These are phyloP conservation scores for Octonoba sinensis DNA, from an alignment of 2,888 invertebrate genomes.

Conservation along the genomic window DNA sequence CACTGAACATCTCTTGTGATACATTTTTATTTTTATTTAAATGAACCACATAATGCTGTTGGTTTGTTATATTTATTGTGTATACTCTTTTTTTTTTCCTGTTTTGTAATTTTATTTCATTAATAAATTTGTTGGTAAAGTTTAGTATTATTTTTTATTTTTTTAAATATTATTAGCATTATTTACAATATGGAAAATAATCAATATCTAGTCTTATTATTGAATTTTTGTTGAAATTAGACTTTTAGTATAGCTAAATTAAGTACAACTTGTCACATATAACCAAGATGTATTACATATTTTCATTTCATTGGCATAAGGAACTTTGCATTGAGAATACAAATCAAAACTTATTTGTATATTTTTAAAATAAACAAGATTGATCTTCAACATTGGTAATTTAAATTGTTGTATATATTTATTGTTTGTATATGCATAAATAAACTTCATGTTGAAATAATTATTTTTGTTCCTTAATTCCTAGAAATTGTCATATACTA, in stretches of 20 bases:
- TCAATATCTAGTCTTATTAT: conserved; percentile 1
- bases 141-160: not conserved
- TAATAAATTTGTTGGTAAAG: not conserved
- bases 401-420: conserved; percentile 58
- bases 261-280: not conserved
- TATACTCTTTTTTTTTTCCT: too few species aligned
- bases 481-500: not conserved
- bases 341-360: conserved; percentile 16
- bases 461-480: conserved; percentile 10
- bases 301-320: not conserved
- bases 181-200: not conserved
- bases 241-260: not conserved
- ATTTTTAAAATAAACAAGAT: conserved; percentile 3
- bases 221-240: not conserved
- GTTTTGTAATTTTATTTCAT: too few species aligned
- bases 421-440: conserved; percentile 63
- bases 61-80: too few species aligned
- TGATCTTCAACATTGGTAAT: conserved; percentile 24
- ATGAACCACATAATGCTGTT: too few species aligned
- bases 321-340: not conserved
- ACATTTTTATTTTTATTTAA: too few species aligned
- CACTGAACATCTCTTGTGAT: too few species aligned
- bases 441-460: conserved; percentile 62
- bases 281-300: not conserved
- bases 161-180: not conserved